Base-by-base conservation (phyloP, 1,140 invertebrate genomes). In the Pogonomyrmex barbatus region DNA sequence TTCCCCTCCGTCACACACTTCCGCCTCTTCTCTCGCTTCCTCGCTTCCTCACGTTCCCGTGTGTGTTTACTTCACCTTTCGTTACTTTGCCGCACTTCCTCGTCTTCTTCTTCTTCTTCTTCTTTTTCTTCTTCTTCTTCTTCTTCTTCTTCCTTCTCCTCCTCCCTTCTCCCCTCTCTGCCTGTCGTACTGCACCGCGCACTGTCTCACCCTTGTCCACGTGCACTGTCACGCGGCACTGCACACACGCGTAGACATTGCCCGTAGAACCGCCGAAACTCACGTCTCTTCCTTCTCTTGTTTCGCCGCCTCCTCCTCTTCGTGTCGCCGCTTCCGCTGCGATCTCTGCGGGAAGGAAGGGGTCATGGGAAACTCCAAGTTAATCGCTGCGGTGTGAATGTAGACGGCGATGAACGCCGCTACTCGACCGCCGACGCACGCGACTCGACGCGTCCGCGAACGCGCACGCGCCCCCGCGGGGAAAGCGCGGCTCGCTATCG, bases 321-420 rank as follows among this genome's bases (percentile, higher is more conserved):
- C 65, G 77, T 73, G 75, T 79, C 63, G 84, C 76, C 63, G 84
- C 60, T 81, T 86, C 76, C 71, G 85, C 78, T 82, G 77, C 68
- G 88, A 87, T 87, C 67, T 90, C 88, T 90, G 75, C 52, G n/a
- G 75, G 65, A 89, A 88, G 54, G 17, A 89, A 36, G 86, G 30
- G 39, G 58, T 87, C 10, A 65, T n/a, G 62, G 76, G 58, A 73
- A 89, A 83, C 14, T 47, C 65, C 58, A 24, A 75, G 77, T 89
- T 89, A 89, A 71, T 45, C 63, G 63, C n/a, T 65, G 56, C 50
- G n/a, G 39, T 5, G 62, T 10, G 63, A 45, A 67, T 17, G 39
- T n/a, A 24, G 47, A 36, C 73, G 79, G 36, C 52, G 62, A 63
- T 45, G 9, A 39, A 52, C 52, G 67, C 9, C 39, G 24, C 24